Evolutionary conservation across 1,140 invertebrate species (phyloP).

Genomic region (Melanaphis sacchari): DNA sequence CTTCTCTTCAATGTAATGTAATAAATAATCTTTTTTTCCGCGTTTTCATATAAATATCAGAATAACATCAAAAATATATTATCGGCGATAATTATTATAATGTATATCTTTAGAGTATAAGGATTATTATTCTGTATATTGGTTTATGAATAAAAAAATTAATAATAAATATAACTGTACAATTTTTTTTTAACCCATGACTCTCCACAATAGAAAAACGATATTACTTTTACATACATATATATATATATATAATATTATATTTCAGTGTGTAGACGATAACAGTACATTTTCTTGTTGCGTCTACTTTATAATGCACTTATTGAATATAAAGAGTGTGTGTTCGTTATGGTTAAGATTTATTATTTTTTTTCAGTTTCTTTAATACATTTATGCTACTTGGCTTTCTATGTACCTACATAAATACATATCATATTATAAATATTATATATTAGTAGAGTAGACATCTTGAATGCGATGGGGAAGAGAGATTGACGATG

Average conservation of each 20-base stretch:
- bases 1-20: too few species aligned
- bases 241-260: background rate
- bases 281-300: background rate
- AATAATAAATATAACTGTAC: background rate
- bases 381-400: background rate
- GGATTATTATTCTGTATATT: too few species aligned
- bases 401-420: background rate
- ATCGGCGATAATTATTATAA: too few species aligned
- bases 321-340: background rate
- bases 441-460: background rate
- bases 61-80: too few species aligned
- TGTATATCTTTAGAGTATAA: too few species aligned
- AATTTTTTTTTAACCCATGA: background rate
- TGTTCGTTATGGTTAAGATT: background rate
- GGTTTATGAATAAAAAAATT: too few species aligned
- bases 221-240: background rate
- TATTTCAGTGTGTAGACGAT: background rate
- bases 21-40: too few species aligned
- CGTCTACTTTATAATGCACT: background rate
- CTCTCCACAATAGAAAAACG: background rate
- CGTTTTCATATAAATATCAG: too few species aligned
- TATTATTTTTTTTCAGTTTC: background rate
- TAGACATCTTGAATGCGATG: background rate
- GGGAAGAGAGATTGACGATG: background rate
- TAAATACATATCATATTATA: background rate